A percentile compares a stretch with the other conserved stretches of the same genome.
These are phyloP conservation scores for Excalfactoria chinensis DNA, from an alignment of 2,113 vertebrate species.

Conservation along the genomic window DNA sequence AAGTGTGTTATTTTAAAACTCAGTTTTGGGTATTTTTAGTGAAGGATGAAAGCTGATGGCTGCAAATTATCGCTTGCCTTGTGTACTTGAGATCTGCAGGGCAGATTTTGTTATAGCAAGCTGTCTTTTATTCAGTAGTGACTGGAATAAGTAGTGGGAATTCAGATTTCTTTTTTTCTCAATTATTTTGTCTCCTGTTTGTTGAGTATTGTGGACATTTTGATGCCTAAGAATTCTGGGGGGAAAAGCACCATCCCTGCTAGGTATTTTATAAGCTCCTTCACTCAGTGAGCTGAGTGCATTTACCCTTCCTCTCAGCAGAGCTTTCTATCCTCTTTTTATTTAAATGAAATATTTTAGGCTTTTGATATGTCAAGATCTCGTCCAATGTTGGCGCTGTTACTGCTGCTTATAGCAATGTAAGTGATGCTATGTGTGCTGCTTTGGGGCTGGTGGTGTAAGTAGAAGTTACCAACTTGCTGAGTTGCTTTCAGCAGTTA, in stretches of 20 bases:
- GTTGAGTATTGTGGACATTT: not conserved
- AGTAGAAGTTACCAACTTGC: not conserved
- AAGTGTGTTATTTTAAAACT: constrained; percentile 2
- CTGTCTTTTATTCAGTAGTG: not conserved
- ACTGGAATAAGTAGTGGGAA: not conserved
- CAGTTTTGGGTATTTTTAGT: constrained; percentile 26
- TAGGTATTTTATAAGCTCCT: not conserved
- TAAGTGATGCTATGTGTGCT: not conserved
- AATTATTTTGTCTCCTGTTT: not conserved
- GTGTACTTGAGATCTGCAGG: not conserved
- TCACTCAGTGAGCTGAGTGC: not conserved
- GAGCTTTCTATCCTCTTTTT: not conserved
- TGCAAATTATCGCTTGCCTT: not conserved
- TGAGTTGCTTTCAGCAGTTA: not conserved
- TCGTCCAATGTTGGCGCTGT: not conserved
- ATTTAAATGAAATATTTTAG: not conserved
- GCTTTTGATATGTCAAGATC: not conserved
- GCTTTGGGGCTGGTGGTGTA: not conserved
- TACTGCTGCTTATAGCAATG: not conserved
- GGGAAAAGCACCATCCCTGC: not conserved
- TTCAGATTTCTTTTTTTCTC: not conserved
- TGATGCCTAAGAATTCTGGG: not conserved
- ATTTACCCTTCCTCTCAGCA: not conserved
- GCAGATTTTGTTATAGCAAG: not conserved
- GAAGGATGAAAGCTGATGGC: constrained; percentile 2